Base-by-base conservation (phyloP, 2,888 invertebrate genomes). In the Epistrophella euchroma region DNA sequence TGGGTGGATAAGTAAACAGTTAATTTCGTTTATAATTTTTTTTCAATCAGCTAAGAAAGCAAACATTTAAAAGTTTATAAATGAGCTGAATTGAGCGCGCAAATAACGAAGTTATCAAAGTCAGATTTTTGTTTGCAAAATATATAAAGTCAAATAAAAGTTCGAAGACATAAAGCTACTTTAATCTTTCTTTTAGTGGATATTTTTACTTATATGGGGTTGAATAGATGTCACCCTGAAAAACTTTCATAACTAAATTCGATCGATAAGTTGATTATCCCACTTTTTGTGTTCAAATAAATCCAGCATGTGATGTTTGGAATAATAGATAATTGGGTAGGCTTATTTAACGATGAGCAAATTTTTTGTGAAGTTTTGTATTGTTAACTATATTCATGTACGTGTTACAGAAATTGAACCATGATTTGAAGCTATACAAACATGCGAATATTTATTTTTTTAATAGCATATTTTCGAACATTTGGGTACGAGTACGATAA, bases 251-350 rank as follows among this genome's bases (percentile, higher is more conserved):
- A 17, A 37, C 11, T 13, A 6, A 22, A 58, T 15, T 10, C 60
- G 60, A 40, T 60, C 60, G 37, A 60, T 60, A 60, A 60, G 37
- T 60, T 60, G 60, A 60, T 60, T 60, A 40, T 22, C 22, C 13
- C 40, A 60, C 15, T 60, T 58, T 37, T 37, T 40, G 22, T 58
- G 19, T 58, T 37, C 13, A 22, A 58, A 37, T 22, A 37, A 37
- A 58, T 58, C 37, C 35, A 7, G 7, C 6, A 58, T 37, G 37
- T 37, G 58, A 19, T 17, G 2, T 1, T 19, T 32, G 17, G 32
- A 56, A 56, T 56, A 56, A 35, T 56, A 56, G n/a, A 56, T 35
- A 17, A 32, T 55, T 55, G n/a, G 7, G 10, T 7, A n/a, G 55
- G 28, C 55, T 55, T 55, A 55, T 28, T 55, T 47, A 43, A 2